Evolutionary conservation across 2,113 vertebrate genomes (phyloP), one percentile per base, ranked within the genome.

Genomic region (Gorsachius goisagi): DNA sequence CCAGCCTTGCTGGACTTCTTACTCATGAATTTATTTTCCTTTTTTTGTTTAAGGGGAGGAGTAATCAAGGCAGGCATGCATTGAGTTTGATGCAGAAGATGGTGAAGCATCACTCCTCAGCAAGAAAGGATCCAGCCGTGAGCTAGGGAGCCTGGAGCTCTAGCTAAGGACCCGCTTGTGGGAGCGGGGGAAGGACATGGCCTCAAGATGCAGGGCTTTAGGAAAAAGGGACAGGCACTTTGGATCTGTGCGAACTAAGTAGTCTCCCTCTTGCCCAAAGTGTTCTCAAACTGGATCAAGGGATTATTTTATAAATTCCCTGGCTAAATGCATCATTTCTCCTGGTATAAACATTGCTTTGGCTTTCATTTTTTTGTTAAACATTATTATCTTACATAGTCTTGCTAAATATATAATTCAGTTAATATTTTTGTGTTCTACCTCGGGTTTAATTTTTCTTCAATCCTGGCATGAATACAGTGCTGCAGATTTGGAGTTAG

Each of bases 241-340:
- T 32, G 39, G 11, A 69, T 81, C 28, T 41, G 6, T 85, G 66
- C 26, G 47, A 9, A 56, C 23, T 11, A 33, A 62, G 39, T 30
- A 53, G 20, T 62, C 12, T 69, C 5, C 67, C 12, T 79, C 20
- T 81, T 74, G 4, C 17, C 6, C 9, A 55, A 0, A 0, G 0
- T 78, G 32, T 18, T 69, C 28, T 74, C 15, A 63, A 23, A 37
- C 33, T 63, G 9, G 55, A 58, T 80, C 11, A 69, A 66, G 22
- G 63, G 12, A 14, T 85, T 87, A 6, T 35, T 87, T 81, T 81
- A 72, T 18, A 26, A 62, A 71, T 60, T 85, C 11, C 8, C 16
- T 60, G 37, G 22, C 19, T 12, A 83, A 82, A 53, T 39, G 24
- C 16, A 69, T 5, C 6, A 3, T 50, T 81, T 6, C 1, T 62